Percentiles rank a stretch among this genome's conserved stretches.
phyloP scores from a whole-genome alignment of 2,797 vertebrate species.

The Micrastur ruficollis region DNA sequence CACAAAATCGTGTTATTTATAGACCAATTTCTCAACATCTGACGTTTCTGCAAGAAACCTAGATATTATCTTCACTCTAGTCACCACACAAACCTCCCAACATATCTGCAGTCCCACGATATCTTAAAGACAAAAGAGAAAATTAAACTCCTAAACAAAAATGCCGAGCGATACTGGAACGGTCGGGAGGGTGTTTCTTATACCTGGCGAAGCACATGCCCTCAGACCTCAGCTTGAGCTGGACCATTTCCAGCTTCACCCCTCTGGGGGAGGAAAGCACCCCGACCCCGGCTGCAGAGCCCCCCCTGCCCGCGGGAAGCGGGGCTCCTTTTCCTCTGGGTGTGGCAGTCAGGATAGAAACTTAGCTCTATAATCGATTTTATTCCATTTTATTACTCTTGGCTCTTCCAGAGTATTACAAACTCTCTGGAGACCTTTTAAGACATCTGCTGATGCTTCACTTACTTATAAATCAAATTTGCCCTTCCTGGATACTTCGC shows the following conservation, averaged over 20 bases:
- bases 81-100: not conserved
- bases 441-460: slow-evolving; percentile 40
- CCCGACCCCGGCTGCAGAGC: too few relatives aligned
- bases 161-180: not conserved
- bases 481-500: not conserved
- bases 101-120: not conserved
- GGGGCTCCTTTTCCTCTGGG: not conserved
- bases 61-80: not conserved
- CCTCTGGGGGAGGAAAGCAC: not conserved
- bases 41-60: not conserved
- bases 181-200: not conserved
- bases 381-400: slow-evolving; percentile 51
- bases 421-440: slow-evolving; percentile 40
- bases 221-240: not conserved
- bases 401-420: slow-evolving; percentile 7
- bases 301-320: not conserved
- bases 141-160: not conserved
- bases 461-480: slow-evolving; percentile 35
- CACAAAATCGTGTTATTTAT: not conserved
- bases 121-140: not conserved
- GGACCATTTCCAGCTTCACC: not conserved
- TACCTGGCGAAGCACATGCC: not conserved
- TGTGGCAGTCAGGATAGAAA: not conserved
- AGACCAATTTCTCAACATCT: not conserved
- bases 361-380: slow-evolving; percentile 7